A percentile compares a stretch with the other conserved stretches of the same genome.
Conservation (phyloP, 2,113 vertebrate species). For the Syngnathus floridae region DNA sequence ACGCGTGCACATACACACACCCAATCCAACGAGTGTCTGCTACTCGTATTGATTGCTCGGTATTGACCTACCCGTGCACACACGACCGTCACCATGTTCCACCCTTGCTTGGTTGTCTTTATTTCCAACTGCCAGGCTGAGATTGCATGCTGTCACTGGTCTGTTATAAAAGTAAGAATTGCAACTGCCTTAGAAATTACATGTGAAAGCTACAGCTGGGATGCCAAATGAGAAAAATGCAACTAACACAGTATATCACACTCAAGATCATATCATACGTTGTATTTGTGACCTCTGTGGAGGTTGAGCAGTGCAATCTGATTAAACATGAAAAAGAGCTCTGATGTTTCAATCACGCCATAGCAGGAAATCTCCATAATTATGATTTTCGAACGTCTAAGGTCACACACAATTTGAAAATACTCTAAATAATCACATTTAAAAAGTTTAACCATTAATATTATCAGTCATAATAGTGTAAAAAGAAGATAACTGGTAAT, state of each 20-base stretch:
- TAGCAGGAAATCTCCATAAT: no score
- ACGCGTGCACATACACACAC: constrained; percentile 2
- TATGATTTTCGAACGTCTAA: no score
- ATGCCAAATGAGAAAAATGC: background rate
- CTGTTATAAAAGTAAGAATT: constrained; percentile 3
- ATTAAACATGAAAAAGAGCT: background rate
- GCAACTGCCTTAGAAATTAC: background rate
- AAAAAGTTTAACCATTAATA: no score
- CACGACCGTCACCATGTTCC: constrained; percentile 32
- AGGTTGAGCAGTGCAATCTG: background rate
- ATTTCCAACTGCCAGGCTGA: constrained; percentile 40
- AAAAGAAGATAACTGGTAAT: no score
- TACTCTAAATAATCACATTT: no score
- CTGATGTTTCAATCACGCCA: no score
- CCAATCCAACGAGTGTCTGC: constrained; percentile 19
- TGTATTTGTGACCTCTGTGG: background rate
- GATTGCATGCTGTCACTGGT: background rate
- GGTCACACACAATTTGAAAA: no score
- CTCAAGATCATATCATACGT: background rate
- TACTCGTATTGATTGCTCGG: constrained; percentile 49
- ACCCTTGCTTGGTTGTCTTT: constrained; percentile 44
- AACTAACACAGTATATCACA: background rate
- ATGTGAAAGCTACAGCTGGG: background rate
- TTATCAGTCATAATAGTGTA: no score
- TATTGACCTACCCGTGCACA: constrained; percentile 44